Evolutionary conservation across 1,140 invertebrate species (phyloP).

Genomic region (Elysia chlorotica): DNA sequence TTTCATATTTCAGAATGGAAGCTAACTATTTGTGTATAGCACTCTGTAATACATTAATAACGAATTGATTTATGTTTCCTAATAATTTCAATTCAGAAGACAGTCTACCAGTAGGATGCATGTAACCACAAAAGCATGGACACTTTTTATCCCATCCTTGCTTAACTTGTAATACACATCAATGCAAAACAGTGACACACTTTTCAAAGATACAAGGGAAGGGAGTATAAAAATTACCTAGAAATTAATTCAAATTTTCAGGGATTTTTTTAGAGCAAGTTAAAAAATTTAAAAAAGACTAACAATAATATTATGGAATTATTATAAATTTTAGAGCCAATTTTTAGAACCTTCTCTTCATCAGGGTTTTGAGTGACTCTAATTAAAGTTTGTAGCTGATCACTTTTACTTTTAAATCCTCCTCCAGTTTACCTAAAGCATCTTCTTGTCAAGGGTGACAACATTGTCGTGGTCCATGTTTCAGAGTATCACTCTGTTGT

Average conservation of each 20-base stretch:
- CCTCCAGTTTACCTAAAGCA: conserved; percentile 29
- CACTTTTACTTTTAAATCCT: neutral
- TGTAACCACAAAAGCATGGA: too few relatives aligned
- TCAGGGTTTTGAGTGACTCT: neutral
- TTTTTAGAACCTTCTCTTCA: neutral
- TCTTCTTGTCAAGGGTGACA: conserved; percentile 12
- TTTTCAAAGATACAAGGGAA: too few relatives aligned
- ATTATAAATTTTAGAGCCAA: neutral
- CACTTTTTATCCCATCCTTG: too few relatives aligned
- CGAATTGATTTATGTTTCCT: neutral
- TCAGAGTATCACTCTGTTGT: conserved; percentile 30
- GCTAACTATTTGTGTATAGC: neutral
- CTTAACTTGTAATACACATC: too few relatives aligned
- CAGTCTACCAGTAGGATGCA: too few relatives aligned
- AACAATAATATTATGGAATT: neutral
- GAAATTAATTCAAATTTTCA: too few relatives aligned
- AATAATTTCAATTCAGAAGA: too few relatives aligned
- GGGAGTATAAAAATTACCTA: too few relatives aligned
- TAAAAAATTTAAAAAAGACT: neutral
- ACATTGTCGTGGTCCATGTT: conserved; percentile 28
- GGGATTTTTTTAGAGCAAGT: too few relatives aligned
- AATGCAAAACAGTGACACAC: too few relatives aligned
- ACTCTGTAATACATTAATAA: neutral
- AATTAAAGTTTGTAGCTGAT: neutral
- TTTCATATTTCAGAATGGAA: neutral